Evolutionary conservation across 2,113 vertebrate species (phyloP).

Genomic region (Brachionichthys hirsutus): DNA sequence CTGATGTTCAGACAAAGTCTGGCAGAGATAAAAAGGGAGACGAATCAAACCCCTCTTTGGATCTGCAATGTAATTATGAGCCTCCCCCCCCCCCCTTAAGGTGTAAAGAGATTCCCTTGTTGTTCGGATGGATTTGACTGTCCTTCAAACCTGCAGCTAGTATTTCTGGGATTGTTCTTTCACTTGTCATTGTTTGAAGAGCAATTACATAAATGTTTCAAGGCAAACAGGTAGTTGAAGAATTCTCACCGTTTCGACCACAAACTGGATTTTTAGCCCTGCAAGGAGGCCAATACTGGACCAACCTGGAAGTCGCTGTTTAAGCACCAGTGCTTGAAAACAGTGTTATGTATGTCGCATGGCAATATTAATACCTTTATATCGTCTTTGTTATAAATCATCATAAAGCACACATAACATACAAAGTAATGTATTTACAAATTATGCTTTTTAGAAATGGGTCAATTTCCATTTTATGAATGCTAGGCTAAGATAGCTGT

Average conservation of each 20-base stretch:
- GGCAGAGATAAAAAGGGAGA: constrained; percentile 59
- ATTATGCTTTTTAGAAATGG: too few relatives aligned
- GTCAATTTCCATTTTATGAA: too few relatives aligned
- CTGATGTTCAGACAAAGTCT: constrained; percentile 62
- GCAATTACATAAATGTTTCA: constrained; percentile 42
- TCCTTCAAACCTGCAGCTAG: constrained; percentile 19
- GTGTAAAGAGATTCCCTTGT: constrained; percentile 50
- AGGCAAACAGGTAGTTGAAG: constrained; percentile 9
- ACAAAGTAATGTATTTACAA: too few relatives aligned
- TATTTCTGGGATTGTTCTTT: constrained; percentile 14
- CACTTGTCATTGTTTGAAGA: constrained; percentile 27
- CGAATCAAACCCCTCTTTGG: constrained; percentile 58
- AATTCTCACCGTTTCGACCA: constrained; percentile 13
- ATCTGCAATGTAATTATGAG: constrained; percentile 53
- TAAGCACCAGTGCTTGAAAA: not conserved
- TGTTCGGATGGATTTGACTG: constrained; percentile 23
- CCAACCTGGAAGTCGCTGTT: not conserved
- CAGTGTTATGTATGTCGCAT: not conserved
- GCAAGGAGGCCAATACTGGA: not conserved
- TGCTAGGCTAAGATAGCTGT: too few relatives aligned
- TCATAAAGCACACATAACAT: too few relatives aligned
- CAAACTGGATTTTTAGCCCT: not conserved
- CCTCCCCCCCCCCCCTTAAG: constrained; percentile 13
- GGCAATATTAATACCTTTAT: too few relatives aligned
- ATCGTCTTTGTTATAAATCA: too few relatives aligned